These are phyloP conservation scores for Chamaea fasciata DNA, from an alignment of 2,113 vertebrate genomes.

Conservation along the genomic window DNA sequence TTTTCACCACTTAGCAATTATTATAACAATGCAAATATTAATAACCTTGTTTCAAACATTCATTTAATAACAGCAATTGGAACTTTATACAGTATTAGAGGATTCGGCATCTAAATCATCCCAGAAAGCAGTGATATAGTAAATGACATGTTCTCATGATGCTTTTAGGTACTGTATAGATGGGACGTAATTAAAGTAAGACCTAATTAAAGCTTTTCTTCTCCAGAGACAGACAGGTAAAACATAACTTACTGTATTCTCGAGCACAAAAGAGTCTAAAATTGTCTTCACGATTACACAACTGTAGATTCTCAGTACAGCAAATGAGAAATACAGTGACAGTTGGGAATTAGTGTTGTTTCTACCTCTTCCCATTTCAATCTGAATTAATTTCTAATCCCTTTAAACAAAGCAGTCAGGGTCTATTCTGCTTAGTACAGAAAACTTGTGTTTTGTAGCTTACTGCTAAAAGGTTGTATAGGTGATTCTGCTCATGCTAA, in stretches of 20 bases:
- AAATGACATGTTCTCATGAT: constrained; percentile 52
- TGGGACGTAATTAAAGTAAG: constrained; percentile 55
- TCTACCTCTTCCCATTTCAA: not conserved
- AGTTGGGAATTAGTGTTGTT: not conserved
- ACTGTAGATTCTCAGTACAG: not conserved
- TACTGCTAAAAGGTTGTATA: not conserved
- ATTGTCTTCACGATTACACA: not conserved
- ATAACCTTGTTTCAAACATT: constrained; percentile 1
- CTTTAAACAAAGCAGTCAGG: not conserved
- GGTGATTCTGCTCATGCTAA: not conserved
- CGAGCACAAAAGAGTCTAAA: constrained; percentile 33
- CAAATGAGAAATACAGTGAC: not conserved
- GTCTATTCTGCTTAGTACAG: not conserved
- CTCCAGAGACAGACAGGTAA: constrained; percentile 49
- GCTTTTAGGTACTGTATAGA: not conserved
- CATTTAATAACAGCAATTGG: constrained; percentile 34
- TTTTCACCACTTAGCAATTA: constrained; percentile 5
- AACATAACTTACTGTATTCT: constrained; percentile 35
- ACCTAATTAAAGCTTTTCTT: constrained; percentile 66
- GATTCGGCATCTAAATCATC: constrained; percentile 28
- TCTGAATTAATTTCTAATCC: not conserved
- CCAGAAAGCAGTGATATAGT: constrained; percentile 38
- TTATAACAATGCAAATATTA: not conserved
- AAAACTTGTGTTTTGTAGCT: not conserved
- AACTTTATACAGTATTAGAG: not conserved